A percentile compares a stretch with the other conserved stretches of the same genome.
Conservation (phyloP, 2,113 vertebrate species). For the Phycodurus eques region DNA sequence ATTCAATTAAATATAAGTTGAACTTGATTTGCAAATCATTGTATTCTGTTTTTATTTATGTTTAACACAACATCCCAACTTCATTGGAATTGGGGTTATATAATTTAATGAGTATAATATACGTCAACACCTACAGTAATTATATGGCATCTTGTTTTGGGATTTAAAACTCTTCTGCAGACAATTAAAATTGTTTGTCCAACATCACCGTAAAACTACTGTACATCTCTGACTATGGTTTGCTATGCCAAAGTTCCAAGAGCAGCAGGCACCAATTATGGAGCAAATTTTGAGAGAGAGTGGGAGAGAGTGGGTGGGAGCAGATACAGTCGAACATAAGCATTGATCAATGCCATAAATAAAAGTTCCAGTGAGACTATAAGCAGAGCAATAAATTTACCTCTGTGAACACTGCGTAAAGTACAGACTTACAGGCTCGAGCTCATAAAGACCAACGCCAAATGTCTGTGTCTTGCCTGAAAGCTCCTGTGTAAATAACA, state of each 20-base stretch:
- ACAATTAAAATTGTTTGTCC: no score
- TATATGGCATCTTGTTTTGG: no score
- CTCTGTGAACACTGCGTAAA: not conserved
- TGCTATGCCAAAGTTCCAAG: not conserved
- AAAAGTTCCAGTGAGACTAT: not conserved
- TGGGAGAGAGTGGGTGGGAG: not conserved
- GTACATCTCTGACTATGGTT: not conserved
- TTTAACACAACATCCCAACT: no score
- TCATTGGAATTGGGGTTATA: no score
- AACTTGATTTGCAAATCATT: no score
- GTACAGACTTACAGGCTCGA: not conserved
- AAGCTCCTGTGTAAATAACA: not conserved
- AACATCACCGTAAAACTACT: no score
- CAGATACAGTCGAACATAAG: not conserved
- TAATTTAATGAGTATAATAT: no score
- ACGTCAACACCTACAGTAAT: no score
- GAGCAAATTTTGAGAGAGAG: not conserved
- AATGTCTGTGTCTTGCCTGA: not conserved
- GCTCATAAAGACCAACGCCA: not conserved
- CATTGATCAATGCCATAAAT: not conserved
- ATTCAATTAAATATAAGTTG: no score
- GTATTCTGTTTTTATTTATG: no score
- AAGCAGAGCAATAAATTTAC: not conserved
- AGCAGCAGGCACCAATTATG: not conserved
- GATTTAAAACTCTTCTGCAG: no score